Conservation (phyloP, 2,113 vertebrate species). For the Chlamydotis undulata region DNA sequence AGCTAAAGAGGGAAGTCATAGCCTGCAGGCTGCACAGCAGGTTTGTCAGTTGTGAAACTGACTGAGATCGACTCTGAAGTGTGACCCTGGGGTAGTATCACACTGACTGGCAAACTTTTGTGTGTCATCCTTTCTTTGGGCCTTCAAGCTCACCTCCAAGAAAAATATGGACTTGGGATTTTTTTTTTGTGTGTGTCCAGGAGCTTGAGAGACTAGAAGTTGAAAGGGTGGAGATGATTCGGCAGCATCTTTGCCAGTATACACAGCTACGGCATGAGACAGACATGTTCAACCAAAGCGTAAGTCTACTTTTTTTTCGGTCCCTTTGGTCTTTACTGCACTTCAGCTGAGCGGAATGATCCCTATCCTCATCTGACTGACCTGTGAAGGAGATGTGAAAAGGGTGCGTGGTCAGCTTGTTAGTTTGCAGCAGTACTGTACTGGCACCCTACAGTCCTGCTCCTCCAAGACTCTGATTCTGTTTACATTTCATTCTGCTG, state of each 20-base stretch:
- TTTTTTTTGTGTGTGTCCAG: slow-evolving; percentile 66
- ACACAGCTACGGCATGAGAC: slow-evolving; percentile 96
- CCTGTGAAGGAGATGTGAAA: not conserved
- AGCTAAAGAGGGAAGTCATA: not conserved
- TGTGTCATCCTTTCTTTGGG: not conserved
- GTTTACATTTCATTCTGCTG: not conserved
- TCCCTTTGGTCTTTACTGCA: not conserved
- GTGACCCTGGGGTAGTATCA: not conserved
- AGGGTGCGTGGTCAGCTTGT: not conserved
- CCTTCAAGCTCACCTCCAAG: not conserved
- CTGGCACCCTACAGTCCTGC: not conserved
- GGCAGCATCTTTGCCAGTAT: slow-evolving; percentile 95
- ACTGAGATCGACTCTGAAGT: not conserved
- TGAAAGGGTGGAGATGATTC: slow-evolving; percentile 94
- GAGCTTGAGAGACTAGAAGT: slow-evolving; percentile 95
- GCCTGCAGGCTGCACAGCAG: not conserved
- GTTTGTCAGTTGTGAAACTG: not conserved
- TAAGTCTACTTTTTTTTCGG: slow-evolving; percentile 70
- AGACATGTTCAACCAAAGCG: slow-evolving; percentile 99
- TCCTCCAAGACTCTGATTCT: not conserved
- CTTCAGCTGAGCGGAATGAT: not conserved
- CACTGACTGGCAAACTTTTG: not conserved
- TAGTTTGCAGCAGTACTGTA: not conserved
- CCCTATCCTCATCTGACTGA: not conserved
- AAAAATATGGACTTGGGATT: not conserved